Base-by-base conservation (phyloP, 1,140 invertebrate genomes). In the Polypedilum pembai region DNA sequence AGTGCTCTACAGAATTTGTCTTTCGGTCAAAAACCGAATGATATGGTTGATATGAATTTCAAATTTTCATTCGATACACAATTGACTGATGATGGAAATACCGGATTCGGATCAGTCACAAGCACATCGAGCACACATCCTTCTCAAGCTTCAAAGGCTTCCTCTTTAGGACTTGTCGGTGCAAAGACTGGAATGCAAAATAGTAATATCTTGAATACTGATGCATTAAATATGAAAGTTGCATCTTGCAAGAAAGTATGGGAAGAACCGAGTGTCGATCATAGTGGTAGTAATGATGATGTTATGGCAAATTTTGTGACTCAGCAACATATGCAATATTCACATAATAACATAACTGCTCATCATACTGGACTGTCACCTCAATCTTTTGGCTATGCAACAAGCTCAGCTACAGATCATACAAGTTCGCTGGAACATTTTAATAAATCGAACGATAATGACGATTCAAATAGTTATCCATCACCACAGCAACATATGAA, bases 191-290 rank as follows among this genome's bases (percentile, higher is more conserved):
- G 65, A 7, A 69, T 69, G 83, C 84, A 65, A 77, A 84, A 78
- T 82, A 85, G 77, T 65, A 80, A 81, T 73, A 84, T 86, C 77
- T 80, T 90, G 8, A 91, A 91, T 0, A 89, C 91, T 15, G 93
- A 93, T 40, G 95, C 96, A 80, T 86, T 98, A 10, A 95, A 95
- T 84, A 87, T 94, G 81, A 97, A 98, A 84, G 96, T 97, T 77
- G 93, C 93, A 7, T 94, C 93, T 74, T 94, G 96, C 4, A 96
- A 96, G 83, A 96, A 94, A 82, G 92, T 92, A 41, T 94, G 92
- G 92, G 92, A 94, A 78, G 89, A 85, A 84, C 85, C 87, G 8
- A 86, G 89, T 10, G 88, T 90, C 0, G 91, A 92, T 74, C 89
- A 91, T 77, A 85, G 86, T 65, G 85, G 82, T 76, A 56, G 12